Conservation (phyloP, 2,888 invertebrate genomes). For the Electrophaes corylata region DNA sequence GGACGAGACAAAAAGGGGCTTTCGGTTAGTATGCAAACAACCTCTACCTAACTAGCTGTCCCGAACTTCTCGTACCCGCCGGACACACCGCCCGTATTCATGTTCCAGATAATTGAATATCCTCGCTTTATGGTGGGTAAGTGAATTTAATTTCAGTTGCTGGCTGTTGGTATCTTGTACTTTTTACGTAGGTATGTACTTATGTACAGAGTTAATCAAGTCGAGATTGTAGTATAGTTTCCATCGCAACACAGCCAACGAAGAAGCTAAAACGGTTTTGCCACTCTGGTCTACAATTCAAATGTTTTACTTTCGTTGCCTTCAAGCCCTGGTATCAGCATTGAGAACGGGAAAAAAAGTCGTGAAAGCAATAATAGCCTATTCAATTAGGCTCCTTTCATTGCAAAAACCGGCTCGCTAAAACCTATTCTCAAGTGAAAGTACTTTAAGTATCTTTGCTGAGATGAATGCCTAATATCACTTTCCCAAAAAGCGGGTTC, state of each 20-base stretch:
- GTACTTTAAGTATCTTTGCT: slow-evolving; percentile 26
- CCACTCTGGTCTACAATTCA: not conserved
- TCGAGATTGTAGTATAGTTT: no score
- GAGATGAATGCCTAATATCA: slow-evolving; percentile 25
- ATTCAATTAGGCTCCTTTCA: slow-evolving; percentile 25
- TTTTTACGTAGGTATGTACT: not conserved
- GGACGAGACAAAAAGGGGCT: slow-evolving; percentile 38
- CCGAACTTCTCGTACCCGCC: slow-evolving; percentile 38
- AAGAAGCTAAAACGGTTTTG: not conserved
- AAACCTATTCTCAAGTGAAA: slow-evolving; percentile 36
- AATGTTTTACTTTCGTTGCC: not conserved
- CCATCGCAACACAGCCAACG: not conserved
- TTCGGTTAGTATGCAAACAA: slow-evolving; percentile 62
- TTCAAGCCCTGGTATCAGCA: not conserved
- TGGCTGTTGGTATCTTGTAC: not conserved
- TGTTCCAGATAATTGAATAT: slow-evolving; percentile 59
- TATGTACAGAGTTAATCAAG: not conserved
- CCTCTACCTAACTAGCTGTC: slow-evolving; percentile 47
- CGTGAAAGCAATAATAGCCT: slow-evolving; percentile 10
- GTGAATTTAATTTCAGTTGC: slow-evolving; percentile 22
- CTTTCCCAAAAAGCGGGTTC: slow-evolving; percentile 23
- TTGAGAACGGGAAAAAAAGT: slow-evolving; percentile 5
- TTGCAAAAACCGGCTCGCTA: slow-evolving; percentile 32
- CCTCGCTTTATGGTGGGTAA: slow-evolving; percentile 34
- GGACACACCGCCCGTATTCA: slow-evolving; percentile 51